phyloP scores from a whole-genome alignment of 2,888 invertebrate genomes.

The Steromphala cineraria region DNA sequence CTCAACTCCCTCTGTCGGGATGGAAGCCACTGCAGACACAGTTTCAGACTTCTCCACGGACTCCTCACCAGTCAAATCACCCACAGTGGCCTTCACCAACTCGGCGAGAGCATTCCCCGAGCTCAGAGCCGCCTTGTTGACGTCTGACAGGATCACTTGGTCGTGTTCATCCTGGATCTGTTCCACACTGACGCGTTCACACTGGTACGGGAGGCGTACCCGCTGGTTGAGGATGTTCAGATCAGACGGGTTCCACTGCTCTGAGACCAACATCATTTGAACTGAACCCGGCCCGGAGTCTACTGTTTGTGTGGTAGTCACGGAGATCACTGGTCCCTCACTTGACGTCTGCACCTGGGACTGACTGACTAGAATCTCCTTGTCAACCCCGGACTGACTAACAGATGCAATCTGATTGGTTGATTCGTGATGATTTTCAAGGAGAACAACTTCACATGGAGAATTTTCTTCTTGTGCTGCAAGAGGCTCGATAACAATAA shows the following conservation, averaged over 20 bases:
- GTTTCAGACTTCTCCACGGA: not conserved
- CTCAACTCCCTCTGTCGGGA: not conserved
- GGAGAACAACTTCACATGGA: no score
- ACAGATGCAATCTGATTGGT: not conserved
- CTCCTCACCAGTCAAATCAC: not conserved
- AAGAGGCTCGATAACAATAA: no score
- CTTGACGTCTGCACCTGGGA: not conserved
- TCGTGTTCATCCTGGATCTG: not conserved
- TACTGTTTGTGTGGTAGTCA: not conserved
- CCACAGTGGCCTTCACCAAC: not conserved
- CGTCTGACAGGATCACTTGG: not conserved
- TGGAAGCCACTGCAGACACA: not conserved
- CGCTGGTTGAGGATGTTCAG: not conserved
- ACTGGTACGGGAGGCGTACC: not conserved
- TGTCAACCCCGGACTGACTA: not conserved
- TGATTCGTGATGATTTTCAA: not conserved
- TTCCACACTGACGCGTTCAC: not conserved
- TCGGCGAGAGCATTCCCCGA: not conserved
- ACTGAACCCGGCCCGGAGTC: not conserved
- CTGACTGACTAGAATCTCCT: not conserved
- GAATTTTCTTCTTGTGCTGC: no score
- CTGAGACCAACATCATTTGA: not conserved
- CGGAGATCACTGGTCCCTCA: not conserved
- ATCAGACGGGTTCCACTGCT: slow-evolving; percentile 5
- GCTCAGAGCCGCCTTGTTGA: not conserved